Base-by-base conservation (phyloP, 1,140 invertebrate genomes). In the Caerostris extrusa region DNA sequence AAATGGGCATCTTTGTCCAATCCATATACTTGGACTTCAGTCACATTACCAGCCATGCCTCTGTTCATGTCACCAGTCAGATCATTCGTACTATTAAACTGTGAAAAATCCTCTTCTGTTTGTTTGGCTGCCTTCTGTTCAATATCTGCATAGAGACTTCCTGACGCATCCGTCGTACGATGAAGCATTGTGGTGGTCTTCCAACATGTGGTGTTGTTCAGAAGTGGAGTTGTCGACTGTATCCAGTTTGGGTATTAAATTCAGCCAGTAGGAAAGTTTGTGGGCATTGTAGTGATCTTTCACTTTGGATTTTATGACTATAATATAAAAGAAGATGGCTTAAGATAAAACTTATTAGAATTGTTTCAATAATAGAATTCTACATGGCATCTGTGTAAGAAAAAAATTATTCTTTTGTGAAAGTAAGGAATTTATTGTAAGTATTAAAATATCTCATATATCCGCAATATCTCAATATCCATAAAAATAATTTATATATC, bases 181-280 rank as follows among this genome's bases (percentile, higher is more conserved):
- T 12, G 85, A 91, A 7, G 8, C 10, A 67, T 95, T 94, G 61
- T 95, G 90, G 58, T 95, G 95, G 19, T 93, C 91, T 5, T 93
- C 69, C n/a, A 94, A 64, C 71, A 93, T 77, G 55, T 94, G 91
- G 61, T 94, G 94, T 34, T 90, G 87, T 14, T 82, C 64, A 7
- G 67, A n/a, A 3, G 90, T 91, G 5, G 19, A 60, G 57, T 86
- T 93, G 50, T 91, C 94, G 12, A 58, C 95, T 61, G 97, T 97
- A 95, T 99, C 98, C 19, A 97, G 95, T 95, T 98, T 98, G 3
- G 98, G 98, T 93, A 99, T 97, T 56, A 99, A 97, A 95, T 98
- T 98, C 93, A 98, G 96, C 98, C 98, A 99, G 89, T 99, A 97
- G 8, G 98, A 98, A 96, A 98, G 97, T 96, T 98, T 98, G 96